These are phyloP conservation scores for Acanthurus leucopareius DNA, from an alignment of 2,797 vertebrate genomes.

Conservation along the genomic window DNA sequence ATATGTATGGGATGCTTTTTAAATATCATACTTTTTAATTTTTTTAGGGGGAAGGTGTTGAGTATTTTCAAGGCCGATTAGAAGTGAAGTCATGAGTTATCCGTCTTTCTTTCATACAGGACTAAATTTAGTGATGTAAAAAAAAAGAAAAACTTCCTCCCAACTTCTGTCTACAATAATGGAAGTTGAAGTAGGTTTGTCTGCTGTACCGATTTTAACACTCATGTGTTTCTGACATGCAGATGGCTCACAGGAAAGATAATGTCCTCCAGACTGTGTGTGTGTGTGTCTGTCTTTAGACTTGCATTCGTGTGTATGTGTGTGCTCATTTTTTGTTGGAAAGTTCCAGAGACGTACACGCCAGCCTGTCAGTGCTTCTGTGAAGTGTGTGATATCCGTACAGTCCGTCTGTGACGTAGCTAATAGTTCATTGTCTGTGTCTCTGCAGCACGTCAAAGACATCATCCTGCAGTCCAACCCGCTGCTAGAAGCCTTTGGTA, in stretches of 20 bases:
- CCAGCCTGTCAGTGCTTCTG: slow-evolving; percentile 36
- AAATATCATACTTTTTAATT: too few relatives aligned
- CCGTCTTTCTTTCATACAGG: slow-evolving; percentile 22
- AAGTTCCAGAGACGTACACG: slow-evolving; percentile 66
- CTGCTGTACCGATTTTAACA: slow-evolving; percentile 73
- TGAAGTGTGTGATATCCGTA: slow-evolving; percentile 53
- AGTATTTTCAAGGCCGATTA: too few relatives aligned
- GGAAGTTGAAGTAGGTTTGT: slow-evolving; percentile 59
- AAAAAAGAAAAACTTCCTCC: slow-evolving; percentile 31
- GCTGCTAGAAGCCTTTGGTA: slow-evolving; percentile 97
- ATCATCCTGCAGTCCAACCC: slow-evolving; percentile 99
- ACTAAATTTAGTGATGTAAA: slow-evolving; percentile 43
- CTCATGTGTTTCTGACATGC: slow-evolving; percentile 78
- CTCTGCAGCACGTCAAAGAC: slow-evolving; percentile 95
- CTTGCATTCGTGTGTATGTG: slow-evolving; percentile 13
- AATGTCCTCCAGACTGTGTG: slow-evolving; percentile 75
- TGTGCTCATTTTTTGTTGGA: slow-evolving; percentile 52
- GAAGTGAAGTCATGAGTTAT: too few relatives aligned
- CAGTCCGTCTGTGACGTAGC: slow-evolving; percentile 44
- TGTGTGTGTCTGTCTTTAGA: slow-evolving; percentile 26
- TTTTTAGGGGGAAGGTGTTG: too few relatives aligned
- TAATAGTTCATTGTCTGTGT: slow-evolving; percentile 58
- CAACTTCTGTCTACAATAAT: slow-evolving; percentile 59
- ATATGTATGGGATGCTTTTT: too few relatives aligned
- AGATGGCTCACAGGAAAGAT: slow-evolving; percentile 73